A percentile compares a stretch with the other conserved stretches of the same genome.
phyloP scores from a whole-genome alignment of 2,113 vertebrate species.

The Ceyx melanurus region DNA sequence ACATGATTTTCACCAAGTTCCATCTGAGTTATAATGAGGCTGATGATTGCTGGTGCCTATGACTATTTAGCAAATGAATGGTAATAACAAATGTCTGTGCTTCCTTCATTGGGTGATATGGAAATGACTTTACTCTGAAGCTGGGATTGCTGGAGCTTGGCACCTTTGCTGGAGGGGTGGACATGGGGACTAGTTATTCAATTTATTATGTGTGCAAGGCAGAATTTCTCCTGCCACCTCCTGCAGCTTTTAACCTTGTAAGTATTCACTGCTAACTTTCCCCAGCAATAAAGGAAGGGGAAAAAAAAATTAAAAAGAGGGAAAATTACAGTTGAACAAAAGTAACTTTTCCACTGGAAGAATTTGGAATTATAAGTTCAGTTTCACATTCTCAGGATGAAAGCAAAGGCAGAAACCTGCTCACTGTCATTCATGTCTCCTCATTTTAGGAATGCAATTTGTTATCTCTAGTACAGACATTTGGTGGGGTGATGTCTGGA shows the following conservation, averaged over 20 bases:
- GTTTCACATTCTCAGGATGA: background rate
- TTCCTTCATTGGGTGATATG: conserved; percentile 15
- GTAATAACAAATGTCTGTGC: background rate
- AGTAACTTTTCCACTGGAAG: background rate
- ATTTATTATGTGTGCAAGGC: background rate
- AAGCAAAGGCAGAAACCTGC: background rate
- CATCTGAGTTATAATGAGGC: conserved; percentile 11
- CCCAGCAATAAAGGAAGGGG: background rate
- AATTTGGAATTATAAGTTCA: background rate
- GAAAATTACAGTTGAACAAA: background rate
- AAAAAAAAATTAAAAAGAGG: background rate
- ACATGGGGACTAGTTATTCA: background rate
- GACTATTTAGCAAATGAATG: conserved; percentile 34
- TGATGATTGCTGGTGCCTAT: conserved; percentile 3
- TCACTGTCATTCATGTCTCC: background rate
- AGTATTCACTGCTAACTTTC: background rate
- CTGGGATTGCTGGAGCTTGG: background rate
- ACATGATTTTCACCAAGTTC: background rate
- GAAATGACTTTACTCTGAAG: background rate
- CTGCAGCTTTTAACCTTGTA: background rate
- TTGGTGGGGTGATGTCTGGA: background rate
- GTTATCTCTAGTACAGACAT: background rate
- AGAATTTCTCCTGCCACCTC: background rate
- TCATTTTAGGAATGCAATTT: background rate
- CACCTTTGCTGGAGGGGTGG: background rate